phyloP scores from a whole-genome alignment of 2,797 vertebrate genomes.

The Rhynchotus rufescens region DNA sequence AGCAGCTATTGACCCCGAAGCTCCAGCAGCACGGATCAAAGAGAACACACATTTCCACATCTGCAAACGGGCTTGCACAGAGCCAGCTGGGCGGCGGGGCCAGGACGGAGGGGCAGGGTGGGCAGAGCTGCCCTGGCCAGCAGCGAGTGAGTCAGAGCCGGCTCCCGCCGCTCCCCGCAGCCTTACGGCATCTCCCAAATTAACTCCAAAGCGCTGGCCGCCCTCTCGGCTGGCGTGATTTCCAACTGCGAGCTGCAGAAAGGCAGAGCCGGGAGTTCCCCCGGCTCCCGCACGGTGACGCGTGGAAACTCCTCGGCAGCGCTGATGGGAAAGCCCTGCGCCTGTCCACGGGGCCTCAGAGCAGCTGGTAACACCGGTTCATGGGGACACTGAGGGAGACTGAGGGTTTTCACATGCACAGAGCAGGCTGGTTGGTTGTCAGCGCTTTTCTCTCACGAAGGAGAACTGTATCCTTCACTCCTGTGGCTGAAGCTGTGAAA shows the following conservation, averaged over 20 bases:
- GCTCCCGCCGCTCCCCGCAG: background rate
- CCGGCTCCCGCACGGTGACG: background rate
- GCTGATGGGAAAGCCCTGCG: background rate
- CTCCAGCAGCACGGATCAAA: background rate
- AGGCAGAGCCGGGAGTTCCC: slow-evolving; percentile 17
- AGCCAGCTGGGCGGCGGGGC: background rate
- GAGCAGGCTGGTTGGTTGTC: background rate
- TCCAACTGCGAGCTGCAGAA: background rate
- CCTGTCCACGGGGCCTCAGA: background rate
- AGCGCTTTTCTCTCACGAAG: background rate
- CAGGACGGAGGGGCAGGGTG: background rate
- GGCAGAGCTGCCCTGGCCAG: slow-evolving; percentile 2
- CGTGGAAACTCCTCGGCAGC: slow-evolving; percentile 40
- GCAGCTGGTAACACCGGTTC: background rate
- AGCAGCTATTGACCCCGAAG: background rate
- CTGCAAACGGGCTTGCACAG: background rate
- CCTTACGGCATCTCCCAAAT: background rate
- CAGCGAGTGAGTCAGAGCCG: slow-evolving; percentile 34
- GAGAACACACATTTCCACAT: background rate
- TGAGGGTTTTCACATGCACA: background rate
- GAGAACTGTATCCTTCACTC: background rate
- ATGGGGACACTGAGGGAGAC: background rate
- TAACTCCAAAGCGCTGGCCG: background rate
- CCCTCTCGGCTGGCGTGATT: background rate
- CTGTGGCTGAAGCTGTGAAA: background rate